A percentile compares a stretch with the other conserved stretches of the same genome.
Conservation (phyloP, 2,888 invertebrate genomes). For the Chirona hameri region DNA sequence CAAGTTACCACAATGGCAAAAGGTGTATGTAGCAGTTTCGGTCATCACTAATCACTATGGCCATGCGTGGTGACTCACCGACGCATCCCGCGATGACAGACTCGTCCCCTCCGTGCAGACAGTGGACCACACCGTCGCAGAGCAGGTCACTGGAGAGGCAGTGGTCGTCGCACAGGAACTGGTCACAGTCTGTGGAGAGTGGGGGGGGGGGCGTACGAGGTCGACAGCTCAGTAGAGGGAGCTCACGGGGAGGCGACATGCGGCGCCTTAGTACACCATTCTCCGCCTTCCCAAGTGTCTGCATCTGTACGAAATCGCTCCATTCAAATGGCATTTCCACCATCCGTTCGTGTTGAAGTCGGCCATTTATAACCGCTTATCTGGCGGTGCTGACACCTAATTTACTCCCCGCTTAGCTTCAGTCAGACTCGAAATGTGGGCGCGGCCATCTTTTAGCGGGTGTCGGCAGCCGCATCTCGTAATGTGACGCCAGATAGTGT, state of each 20-base stretch:
- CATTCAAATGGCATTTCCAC: background rate
- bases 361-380: background rate
- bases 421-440: background rate
- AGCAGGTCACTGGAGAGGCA: background rate
- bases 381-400: background rate
- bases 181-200: background rate
- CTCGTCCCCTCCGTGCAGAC: background rate
- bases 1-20: too few relatives aligned
- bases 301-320: background rate
- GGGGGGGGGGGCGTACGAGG: background rate
- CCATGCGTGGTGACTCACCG: background rate
- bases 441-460: background rate
- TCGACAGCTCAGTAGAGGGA: background rate
- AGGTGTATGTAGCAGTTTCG: too few relatives aligned
- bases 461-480: background rate
- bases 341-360: background rate
- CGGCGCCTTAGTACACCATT: background rate
- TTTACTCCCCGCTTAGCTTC: background rate
- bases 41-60: too few relatives aligned
- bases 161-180: background rate
- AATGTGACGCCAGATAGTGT: too few relatives aligned
- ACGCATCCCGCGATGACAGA: background rate
- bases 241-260: too few relatives aligned
- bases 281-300: background rate
- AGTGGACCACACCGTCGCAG: conserved; percentile 1